phyloP scores from a whole-genome alignment of 2,888 invertebrate species.

The Aspidiotus rigidus region DNA sequence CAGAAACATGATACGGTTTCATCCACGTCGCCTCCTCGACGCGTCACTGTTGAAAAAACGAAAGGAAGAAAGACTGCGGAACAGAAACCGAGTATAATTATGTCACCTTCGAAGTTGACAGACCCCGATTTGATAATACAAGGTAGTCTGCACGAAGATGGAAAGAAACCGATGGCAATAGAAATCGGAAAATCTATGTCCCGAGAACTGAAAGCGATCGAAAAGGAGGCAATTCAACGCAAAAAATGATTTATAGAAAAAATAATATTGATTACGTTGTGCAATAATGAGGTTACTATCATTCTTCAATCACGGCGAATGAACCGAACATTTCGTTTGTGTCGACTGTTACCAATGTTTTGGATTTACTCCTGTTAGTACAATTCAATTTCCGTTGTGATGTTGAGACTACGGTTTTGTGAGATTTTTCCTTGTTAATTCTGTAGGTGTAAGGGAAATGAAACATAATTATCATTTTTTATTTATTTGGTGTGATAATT shows the following conservation, averaged over 20 bases:
- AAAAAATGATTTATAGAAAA: conserved; percentile 5
- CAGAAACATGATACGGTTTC: background rate
- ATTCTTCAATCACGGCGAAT: too few species aligned
- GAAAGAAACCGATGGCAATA: background rate
- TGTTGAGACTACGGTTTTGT: too few species aligned
- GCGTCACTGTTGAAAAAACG: background rate
- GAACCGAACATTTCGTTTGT: too few species aligned
- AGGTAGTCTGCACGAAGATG: conserved; percentile 1
- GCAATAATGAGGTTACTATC: too few species aligned
- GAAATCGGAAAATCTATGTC: conserved; percentile 12
- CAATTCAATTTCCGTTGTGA: too few species aligned
- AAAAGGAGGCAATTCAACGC: conserved; percentile 9
- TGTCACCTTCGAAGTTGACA: conserved; percentile 20
- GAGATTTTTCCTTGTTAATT: too few species aligned
- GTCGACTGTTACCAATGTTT: too few species aligned
- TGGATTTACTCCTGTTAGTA: too few species aligned
- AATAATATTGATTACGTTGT: too few species aligned
- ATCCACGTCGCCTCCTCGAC: background rate
- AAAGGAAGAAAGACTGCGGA: background rate
- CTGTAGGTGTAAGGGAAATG: too few species aligned
- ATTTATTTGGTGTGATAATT: too few species aligned
- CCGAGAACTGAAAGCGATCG: conserved; percentile 9
- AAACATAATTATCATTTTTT: too few species aligned
- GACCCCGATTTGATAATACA: conserved; percentile 14
- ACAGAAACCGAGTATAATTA: conserved; percentile 1